A percentile compares a stretch with the other conserved stretches of the same genome.
phyloP scores from a whole-genome alignment of 2,113 vertebrate genomes.

The Cichladusa arquata region DNA sequence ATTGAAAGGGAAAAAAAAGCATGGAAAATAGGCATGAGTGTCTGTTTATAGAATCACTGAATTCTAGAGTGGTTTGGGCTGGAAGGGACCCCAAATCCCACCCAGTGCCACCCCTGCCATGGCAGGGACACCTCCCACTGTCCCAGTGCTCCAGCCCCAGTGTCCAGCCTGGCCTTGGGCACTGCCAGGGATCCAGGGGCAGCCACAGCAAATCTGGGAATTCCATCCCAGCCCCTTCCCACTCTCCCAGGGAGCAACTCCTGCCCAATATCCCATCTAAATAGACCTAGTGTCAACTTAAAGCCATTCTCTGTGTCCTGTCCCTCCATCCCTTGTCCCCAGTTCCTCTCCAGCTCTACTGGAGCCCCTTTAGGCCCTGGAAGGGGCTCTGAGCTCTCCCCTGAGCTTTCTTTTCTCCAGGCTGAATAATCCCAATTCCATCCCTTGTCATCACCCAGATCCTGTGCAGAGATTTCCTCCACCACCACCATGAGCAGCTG shows the following conservation, averaged over 20 bases:
- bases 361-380: fast-evolving
- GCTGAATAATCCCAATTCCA: neutral
- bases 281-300: neutral
- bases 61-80: fast-evolving
- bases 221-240: neutral
- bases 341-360: neutral
- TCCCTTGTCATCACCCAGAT: no score
- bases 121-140: neutral
- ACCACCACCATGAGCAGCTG: fast-evolving
- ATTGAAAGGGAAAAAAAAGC: neutral
- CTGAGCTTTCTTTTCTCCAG: fast-evolving
- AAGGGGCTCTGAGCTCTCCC: neutral
- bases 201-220: neutral
- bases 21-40: neutral
- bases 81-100: fast-evolving
- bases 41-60: neutral
- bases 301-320: neutral
- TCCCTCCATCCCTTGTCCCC: neutral
- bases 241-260: no score
- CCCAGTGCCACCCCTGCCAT: neutral
- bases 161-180: neutral
- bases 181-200: neutral
- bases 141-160: neutral
- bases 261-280: no score
- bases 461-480: neutral